Evolutionary conservation across 2,797 vertebrate genomes (phyloP).

Genomic region (Mus minutoides): DNA sequence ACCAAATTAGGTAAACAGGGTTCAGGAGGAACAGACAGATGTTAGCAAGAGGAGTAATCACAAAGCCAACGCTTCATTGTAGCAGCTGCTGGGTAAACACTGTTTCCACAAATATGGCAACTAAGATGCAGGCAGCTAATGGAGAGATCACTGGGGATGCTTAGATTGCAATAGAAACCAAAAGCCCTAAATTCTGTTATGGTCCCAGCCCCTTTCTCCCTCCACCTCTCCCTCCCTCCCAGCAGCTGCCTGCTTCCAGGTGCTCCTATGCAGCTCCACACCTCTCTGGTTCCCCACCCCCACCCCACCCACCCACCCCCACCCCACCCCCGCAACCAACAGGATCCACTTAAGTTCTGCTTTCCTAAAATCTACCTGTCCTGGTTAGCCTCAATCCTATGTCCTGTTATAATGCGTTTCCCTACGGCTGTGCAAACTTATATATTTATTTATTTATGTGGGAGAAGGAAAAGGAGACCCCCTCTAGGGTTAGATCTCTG

Average conservation of each 20-base stretch:
- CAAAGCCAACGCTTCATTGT: conserved; percentile 40
- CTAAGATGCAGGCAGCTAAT: background rate
- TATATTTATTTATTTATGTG: background rate
- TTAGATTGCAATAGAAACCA: background rate
- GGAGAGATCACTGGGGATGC: background rate
- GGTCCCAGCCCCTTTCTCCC: no score
- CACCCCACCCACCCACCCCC: no score
- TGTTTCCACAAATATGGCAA: conserved; percentile 37
- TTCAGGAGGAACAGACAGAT: conserved; percentile 57
- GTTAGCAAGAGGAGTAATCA: conserved; percentile 56
- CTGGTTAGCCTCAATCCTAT: background rate
- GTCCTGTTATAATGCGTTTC: background rate
- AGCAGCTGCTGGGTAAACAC: conserved; percentile 53
- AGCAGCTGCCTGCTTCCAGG: background rate
- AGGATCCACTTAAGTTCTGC: background rate
- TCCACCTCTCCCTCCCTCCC: background rate
- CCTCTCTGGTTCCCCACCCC: no score
- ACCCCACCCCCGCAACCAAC: no score
- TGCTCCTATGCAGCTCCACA: no score
- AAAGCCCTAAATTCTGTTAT: background rate
- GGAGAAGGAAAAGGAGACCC: accelerated
- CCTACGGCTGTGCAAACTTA: background rate
- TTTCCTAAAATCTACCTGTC: background rate
- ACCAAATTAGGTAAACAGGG: conserved; percentile 75
- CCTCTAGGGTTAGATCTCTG: background rate